Evolutionary conservation across 2,888 invertebrate genomes (phyloP).

Genomic region (Drosophila barbarae): DNA sequence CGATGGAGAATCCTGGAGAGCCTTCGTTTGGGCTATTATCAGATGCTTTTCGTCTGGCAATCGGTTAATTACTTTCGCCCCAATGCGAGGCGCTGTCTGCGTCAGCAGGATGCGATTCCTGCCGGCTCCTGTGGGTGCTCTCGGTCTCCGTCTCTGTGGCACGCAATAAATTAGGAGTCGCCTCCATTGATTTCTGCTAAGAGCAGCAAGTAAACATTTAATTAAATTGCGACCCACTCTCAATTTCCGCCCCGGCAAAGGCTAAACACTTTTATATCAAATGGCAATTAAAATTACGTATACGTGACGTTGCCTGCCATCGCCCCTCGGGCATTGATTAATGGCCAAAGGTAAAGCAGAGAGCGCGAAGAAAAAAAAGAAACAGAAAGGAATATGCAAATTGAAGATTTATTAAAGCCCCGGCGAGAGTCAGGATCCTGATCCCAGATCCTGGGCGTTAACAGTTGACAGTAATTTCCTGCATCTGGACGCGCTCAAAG

Average conservation of each 20-base stretch:
- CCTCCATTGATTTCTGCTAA: conserved; percentile 48
- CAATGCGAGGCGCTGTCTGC: conserved; percentile 21
- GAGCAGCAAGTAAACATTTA: conserved; percentile 48
- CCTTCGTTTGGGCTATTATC: conserved; percentile 26
- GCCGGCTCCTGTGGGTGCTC: conserved; percentile 24
- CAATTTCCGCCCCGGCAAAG: conserved; percentile 5
- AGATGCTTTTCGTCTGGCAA: conserved; percentile 37
- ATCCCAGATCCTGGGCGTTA: conserved; percentile 28
- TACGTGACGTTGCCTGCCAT: conserved; percentile 39
- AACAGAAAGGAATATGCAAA: conserved; percentile 31
- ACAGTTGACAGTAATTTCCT: conserved; percentile 64
- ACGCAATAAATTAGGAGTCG: conserved; percentile 45
- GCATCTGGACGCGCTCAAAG: conserved; percentile 56
- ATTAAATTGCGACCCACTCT: conserved; percentile 34
- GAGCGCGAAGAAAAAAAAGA: conserved; percentile 6
- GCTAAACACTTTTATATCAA: conserved; percentile 44
- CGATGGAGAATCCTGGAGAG: background rate
- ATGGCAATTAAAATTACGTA: conserved; percentile 48
- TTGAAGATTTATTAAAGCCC: conserved; percentile 42
- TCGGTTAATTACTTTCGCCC: conserved; percentile 51
- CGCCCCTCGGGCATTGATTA: conserved; percentile 29
- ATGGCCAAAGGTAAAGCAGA: conserved; percentile 28
- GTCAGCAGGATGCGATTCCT: conserved; percentile 39
- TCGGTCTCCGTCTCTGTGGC: conserved; percentile 2
- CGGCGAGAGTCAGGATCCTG: conserved; percentile 8